phyloP scores from a whole-genome alignment of 2,888 invertebrate species.

The Callyntrura sp. region DNA sequence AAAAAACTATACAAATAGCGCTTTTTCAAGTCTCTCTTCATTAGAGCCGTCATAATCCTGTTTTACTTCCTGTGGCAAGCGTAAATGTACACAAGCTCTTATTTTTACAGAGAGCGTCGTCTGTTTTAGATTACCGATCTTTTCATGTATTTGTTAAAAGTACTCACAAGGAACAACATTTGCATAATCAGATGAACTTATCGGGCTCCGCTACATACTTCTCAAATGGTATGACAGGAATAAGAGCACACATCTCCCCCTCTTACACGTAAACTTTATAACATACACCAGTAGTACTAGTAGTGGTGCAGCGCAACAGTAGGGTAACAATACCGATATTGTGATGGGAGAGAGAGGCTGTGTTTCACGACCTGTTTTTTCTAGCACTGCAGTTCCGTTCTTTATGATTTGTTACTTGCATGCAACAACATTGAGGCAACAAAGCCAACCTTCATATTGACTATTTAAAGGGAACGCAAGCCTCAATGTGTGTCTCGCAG shows the following conservation, averaged over 20 bases:
- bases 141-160: no score
- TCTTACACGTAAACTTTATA: not conserved
- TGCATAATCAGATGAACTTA: constrained; percentile 62
- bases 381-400: constrained; percentile 65
- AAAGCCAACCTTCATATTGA: not conserved
- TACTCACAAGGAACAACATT: constrained; percentile 37
- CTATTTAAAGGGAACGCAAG: constrained; percentile 2
- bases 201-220: not conserved
- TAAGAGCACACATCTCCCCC: not conserved
- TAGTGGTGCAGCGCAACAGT: not conserved
- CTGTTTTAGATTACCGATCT: no score
- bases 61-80: no score
- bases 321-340: not conserved
- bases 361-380: constrained; percentile 67
- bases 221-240: not conserved
- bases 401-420: constrained; percentile 48
- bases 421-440: constrained; percentile 30
- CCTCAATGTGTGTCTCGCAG: not conserved
- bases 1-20: no score
- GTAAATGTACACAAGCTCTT: no score
- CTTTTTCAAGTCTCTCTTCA: no score
- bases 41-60: no score
- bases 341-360: not conserved
- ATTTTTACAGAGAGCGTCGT: no score
- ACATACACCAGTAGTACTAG: not conserved